phyloP scores from a whole-genome alignment of 2,797 vertebrate genomes.

The Tamandua tetradactyla region DNA sequence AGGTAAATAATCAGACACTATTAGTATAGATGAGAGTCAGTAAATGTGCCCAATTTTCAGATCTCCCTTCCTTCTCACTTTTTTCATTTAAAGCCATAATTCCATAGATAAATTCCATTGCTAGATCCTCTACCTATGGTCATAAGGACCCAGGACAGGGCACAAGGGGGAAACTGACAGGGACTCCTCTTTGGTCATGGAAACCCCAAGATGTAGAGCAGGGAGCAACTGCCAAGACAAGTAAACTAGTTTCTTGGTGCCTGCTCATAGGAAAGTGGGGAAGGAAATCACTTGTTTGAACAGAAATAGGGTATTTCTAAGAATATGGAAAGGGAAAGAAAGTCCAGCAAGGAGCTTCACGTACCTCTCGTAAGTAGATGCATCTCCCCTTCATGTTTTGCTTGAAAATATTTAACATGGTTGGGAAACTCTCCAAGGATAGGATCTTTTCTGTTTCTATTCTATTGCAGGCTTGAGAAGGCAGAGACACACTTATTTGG shows the following conservation, averaged over 20 bases:
- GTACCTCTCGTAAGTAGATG: neutral
- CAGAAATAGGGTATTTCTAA: neutral
- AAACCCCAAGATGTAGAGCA: too few species aligned
- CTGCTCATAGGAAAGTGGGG: too few species aligned
- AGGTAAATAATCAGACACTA: conserved; percentile 75
- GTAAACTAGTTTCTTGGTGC: neutral
- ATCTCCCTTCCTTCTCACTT: neutral
- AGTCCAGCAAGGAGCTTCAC: neutral
- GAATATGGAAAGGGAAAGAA: neutral
- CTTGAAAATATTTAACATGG: neutral
- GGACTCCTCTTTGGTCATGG: too few species aligned
- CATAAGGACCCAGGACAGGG: too few species aligned
- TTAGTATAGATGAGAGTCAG: conserved; percentile 64
- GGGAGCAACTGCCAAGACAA: neutral
- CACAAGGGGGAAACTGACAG: neutral
- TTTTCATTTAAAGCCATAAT: neutral
- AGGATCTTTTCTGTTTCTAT: neutral
- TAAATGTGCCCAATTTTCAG: conserved; percentile 66
- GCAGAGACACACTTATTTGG: neutral
- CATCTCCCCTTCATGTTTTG: neutral
- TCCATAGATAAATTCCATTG: neutral
- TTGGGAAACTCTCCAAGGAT: neutral
- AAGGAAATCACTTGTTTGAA: neutral
- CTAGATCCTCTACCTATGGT: neutral
- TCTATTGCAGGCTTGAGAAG: neutral